A percentile compares a stretch with the other conserved stretches of the same genome.
These are phyloP conservation scores for Premnoplex brunnescens DNA, from an alignment of 2,797 vertebrate species.

Conservation along the genomic window DNA sequence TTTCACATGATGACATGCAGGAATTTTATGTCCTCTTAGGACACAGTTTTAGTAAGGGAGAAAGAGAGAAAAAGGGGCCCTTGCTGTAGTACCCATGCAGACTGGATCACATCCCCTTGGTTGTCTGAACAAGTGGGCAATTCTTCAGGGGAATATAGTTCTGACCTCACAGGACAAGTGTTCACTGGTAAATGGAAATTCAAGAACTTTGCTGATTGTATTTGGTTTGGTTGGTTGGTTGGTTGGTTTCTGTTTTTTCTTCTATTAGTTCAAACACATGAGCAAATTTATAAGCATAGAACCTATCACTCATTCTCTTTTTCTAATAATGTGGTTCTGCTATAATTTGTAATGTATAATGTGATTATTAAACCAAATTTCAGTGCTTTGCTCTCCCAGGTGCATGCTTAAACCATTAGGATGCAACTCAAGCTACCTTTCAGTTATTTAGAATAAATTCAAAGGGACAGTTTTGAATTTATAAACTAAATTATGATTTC, in stretches of 20 bases:
- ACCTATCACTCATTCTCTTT: not conserved
- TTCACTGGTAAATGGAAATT: not conserved
- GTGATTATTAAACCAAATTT: not conserved
- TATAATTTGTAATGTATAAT: not conserved
- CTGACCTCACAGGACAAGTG: not conserved
- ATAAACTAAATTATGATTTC: not conserved
- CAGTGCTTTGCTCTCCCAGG: not conserved
- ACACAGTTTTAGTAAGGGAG: not conserved
- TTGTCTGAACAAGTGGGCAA: not conserved
- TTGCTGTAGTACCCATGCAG: not conserved
- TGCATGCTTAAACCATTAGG: not conserved
- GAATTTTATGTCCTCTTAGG: slow-evolving; percentile 10
- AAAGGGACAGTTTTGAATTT: not conserved
- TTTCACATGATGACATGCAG: not conserved
- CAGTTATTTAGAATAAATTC: not conserved
- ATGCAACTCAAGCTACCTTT: not conserved
- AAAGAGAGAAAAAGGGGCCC: not conserved
- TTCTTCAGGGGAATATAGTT: not conserved
- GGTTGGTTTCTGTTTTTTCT: not conserved
- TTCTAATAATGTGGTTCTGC: not conserved
- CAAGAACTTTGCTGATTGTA: not conserved
- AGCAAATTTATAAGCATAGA: not conserved
- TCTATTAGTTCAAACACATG: not conserved
- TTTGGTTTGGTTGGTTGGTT: not conserved
- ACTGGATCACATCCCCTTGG: not conserved